Base-by-base conservation (phyloP, 2,888 invertebrate genomes). In the Punctoribates punctum region DNA sequence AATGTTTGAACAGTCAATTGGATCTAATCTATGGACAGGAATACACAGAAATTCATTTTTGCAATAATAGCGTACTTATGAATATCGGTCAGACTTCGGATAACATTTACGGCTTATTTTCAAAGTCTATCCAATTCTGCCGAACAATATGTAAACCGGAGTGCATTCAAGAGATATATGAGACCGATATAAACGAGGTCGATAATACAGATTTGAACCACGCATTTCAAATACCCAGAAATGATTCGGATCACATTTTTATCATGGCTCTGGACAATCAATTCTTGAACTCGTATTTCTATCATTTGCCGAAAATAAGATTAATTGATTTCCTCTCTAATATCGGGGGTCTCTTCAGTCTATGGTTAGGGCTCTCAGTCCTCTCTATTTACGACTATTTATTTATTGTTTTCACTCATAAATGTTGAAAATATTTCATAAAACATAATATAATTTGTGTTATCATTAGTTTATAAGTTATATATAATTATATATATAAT, bases 291-390 rank as follows among this genome's bases (percentile, higher is more conserved):
- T 25, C 20, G 13, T 8, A 1, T 65, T 65, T 9, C 29, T n/a
- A 17, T 34, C 34, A 65, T 13, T 65, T 34, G 17, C 65, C 65
- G 0, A 65, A 65, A 65, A 34, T 23, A 1, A 65, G 34, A n/a
- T 65, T 65, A 17, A 65, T 13, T 65, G 65, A 65, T 17, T 34
- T 65, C 34, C 17, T 29, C 11, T 65, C 25, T 15, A 20, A n/a
- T 34, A 17, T 65, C 65, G 65, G 65, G 23, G 65, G 65, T 34
- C 65, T 65, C 2, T 65, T 29, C 34, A 65, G 65, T 34, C 20
- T 65, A 34, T 65, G 34, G 34, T 27, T 65, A 13, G 65, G 65
- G 6, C 65, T 65, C 34, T 65, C 65, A 6, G n/a, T 65, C 6
- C 15, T 65, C 34, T 29, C 65, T 29, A n/a, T 65, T 23, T 65